Percentiles rank a stretch among this genome's conserved stretches.
These are phyloP conservation scores for Odocoileus hemionus DNA, from an alignment of 2,113 vertebrate species.

Conservation along the genomic window DNA sequence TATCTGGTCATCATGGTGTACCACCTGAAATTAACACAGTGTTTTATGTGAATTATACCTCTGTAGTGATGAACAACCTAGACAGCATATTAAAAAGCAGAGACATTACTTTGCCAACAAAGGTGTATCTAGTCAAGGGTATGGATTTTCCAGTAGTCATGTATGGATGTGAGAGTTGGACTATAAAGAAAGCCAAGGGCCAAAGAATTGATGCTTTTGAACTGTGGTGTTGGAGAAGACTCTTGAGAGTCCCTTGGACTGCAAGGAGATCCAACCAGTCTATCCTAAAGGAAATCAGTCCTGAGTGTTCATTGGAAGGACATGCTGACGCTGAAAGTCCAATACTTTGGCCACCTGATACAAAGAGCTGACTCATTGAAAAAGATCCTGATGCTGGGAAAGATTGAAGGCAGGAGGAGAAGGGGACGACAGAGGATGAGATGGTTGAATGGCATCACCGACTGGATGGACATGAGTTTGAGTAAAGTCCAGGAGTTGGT, in stretches of 20 bases:
- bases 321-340: neutral
- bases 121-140: neutral
- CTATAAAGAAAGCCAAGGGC: neutral
- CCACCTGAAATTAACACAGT: neutral
- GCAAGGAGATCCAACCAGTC: neutral
- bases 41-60: neutral
- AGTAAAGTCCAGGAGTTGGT: fast-evolving
- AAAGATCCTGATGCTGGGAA: neutral
- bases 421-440: neutral
- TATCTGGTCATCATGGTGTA: fast-evolving
- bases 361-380: neutral
- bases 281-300: neutral
- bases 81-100: neutral
- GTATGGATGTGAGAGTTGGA: neutral
- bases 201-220: neutral
- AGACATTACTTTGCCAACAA: neutral
- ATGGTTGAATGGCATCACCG: fast-evolving
- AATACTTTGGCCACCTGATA: neutral
- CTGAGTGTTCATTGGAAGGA: neutral
- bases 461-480: fast-evolving
- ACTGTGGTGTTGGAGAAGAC: neutral
- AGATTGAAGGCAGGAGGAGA: neutral
- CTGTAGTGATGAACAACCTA: neutral
- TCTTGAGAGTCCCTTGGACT: neutral
- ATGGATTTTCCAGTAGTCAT: neutral